phyloP scores from a whole-genome alignment of 2,888 invertebrate species.

The Protonemura montana region DNA sequence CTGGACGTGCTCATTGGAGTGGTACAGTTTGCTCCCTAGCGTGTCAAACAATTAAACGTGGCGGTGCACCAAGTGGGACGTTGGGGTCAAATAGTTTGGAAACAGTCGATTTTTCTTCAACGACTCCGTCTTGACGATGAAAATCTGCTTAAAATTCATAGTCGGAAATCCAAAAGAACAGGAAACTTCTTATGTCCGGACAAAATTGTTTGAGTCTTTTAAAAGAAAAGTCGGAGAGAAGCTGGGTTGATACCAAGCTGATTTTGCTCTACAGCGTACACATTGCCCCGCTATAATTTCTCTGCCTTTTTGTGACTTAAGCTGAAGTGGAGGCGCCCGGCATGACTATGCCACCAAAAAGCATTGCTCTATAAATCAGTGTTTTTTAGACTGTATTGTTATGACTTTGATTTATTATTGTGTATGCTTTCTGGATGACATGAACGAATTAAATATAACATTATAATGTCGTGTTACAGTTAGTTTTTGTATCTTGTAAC shows the following conservation, averaged over 20 bases:
- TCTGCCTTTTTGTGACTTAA: not conserved
- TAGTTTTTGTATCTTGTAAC: not conserved
- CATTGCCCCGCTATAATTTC: not conserved
- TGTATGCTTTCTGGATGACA: slow-evolving; percentile 7
- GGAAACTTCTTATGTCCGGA: not conserved
- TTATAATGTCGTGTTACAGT: not conserved
- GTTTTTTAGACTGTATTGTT: slow-evolving; percentile 19
- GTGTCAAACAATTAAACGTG: not conserved
- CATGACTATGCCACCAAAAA: not conserved
- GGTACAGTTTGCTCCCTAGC: not conserved
- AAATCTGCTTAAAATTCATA: not conserved
- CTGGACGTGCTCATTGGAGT: not conserved
- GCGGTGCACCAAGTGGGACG: not conserved
- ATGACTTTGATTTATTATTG: not conserved
- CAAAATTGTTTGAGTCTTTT: not conserved
- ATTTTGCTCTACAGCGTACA: not conserved
- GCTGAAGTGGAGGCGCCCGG: not conserved
- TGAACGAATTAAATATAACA: slow-evolving; percentile 1
- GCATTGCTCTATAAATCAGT: slow-evolving; percentile 13
- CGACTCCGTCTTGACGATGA: not conserved
- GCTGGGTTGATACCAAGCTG: not conserved
- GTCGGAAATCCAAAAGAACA: not conserved
- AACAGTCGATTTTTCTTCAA: not conserved
- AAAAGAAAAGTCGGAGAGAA: not conserved
- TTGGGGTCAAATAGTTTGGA: not conserved